Conservation (phyloP, 2,888 invertebrate genomes). For the Cantharis lateralis region DNA sequence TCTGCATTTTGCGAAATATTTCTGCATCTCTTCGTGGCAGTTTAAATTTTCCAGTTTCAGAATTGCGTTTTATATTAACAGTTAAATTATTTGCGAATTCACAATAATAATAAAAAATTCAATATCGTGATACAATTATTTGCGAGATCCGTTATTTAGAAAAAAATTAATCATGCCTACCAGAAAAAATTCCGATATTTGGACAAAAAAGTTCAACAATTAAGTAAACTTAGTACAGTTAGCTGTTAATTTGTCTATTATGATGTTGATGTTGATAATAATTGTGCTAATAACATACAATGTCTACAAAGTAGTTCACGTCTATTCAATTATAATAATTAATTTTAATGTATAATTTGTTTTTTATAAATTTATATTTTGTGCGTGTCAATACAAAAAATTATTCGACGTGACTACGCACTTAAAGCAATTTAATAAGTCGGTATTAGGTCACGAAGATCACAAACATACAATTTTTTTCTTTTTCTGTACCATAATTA, state of each 20-base stretch:
- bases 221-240: neutral
- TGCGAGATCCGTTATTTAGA: neutral
- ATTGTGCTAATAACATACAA: neutral
- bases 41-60: too few relatives aligned
- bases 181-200: neutral
- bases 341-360: neutral
- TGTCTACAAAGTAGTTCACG: neutral
- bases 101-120: neutral
- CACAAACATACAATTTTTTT: conserved; percentile 22
- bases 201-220: neutral
- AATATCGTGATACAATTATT: neutral
- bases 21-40: neutral
- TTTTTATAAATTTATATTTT: conserved; percentile 18
- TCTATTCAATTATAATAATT: neutral
- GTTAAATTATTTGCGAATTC: neutral
- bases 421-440: conserved; percentile 18
- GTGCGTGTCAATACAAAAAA: conserved; percentile 26
- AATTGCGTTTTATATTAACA: neutral
- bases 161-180: neutral
- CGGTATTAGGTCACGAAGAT: conserved; percentile 24
- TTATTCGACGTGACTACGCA: conserved; percentile 26
- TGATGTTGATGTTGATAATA: neutral
- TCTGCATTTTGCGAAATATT: neutral
- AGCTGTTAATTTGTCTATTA: neutral
- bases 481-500: conserved; percentile 21